A percentile compares a stretch with the other conserved stretches of the same genome.
phyloP scores from a whole-genome alignment of 2,113 vertebrate species.

The Marmota monax region DNA sequence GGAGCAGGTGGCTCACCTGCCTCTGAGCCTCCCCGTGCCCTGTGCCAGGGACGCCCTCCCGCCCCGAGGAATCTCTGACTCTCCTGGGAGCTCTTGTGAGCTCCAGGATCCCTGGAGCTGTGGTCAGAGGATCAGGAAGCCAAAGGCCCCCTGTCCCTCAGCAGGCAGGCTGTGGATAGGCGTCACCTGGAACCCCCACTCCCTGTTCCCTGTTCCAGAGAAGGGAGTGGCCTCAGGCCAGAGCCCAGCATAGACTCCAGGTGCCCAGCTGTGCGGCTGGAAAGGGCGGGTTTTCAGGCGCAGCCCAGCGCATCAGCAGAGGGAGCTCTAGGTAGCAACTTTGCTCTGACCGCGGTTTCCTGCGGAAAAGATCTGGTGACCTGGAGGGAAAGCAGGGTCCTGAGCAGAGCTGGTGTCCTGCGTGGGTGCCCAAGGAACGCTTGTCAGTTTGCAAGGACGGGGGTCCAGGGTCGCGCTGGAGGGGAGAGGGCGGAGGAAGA shows the following conservation, averaged over 20 bases:
- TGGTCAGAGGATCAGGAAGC: neutral
- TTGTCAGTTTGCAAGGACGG: rapidly evolving
- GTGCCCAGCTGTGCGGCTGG: neutral
- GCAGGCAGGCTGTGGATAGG: rapidly evolving
- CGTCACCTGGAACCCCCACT: no score
- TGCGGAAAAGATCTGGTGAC: neutral
- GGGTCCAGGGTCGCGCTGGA: rapidly evolving
- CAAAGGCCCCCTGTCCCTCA: rapidly evolving
- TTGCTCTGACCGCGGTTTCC: neutral
- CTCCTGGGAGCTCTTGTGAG: neutral
- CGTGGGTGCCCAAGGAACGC: neutral
- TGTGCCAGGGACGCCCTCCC: rapidly evolving
- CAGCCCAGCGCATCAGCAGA: constrained; percentile 65
- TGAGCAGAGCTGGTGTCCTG: neutral
- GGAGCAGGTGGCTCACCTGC: constrained; percentile 15
- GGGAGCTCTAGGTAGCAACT: constrained; percentile 78
- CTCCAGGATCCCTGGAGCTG: neutral
- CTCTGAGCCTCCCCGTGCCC: neutral
- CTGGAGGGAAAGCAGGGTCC: neutral
- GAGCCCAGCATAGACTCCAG: neutral
- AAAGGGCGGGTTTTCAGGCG: neutral
- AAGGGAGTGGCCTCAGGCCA: neutral
- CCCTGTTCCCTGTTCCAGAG: neutral
- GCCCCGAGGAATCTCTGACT: neutral
- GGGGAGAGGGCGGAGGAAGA: neutral